phyloP scores from a whole-genome alignment of 2,888 invertebrate genomes.

The Euphydryas editha region DNA sequence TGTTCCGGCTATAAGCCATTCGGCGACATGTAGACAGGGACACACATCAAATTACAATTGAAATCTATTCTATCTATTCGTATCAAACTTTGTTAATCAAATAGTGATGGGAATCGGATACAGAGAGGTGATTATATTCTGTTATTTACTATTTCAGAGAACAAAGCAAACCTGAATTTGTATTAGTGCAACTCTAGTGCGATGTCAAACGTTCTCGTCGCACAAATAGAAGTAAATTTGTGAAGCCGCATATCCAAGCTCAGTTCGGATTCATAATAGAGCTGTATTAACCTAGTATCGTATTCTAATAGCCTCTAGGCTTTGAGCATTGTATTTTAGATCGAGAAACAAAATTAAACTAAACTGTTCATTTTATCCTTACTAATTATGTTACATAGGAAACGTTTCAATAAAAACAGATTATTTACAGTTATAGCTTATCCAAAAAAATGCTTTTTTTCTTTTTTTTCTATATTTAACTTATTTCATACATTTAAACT shows the following conservation, averaged over 20 bases:
- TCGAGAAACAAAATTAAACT: constrained; percentile 19
- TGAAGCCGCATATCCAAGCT: constrained; percentile 23
- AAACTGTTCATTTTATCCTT: constrained; percentile 20
- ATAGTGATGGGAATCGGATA: constrained; percentile 22
- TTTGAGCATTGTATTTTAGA: constrained; percentile 31
- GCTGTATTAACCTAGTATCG: constrained; percentile 26
- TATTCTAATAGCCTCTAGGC: constrained; percentile 33
- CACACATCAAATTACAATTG: constrained; percentile 8
- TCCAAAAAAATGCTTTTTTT: too few species aligned
- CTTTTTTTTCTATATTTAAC: too few species aligned
- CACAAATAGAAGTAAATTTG: constrained; percentile 34
- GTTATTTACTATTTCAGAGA: constrained; percentile 27
- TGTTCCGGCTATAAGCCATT: not conserved
- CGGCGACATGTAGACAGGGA: not conserved
- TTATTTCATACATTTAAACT: too few species aligned
- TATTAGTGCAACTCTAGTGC: constrained; percentile 16
- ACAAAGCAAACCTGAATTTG: constrained; percentile 31
- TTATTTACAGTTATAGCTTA: too few species aligned
- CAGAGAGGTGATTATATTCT: constrained; percentile 24
- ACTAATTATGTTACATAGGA: constrained; percentile 5
- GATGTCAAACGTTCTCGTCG: constrained; percentile 24
- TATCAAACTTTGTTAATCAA: constrained; percentile 24
- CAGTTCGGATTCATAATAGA: constrained; percentile 25
- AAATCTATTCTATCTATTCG: constrained; percentile 19
- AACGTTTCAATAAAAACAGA: constrained; percentile 14